phyloP scores from a whole-genome alignment of 1,140 invertebrate genomes.

The Pectinophora gossypiella region DNA sequence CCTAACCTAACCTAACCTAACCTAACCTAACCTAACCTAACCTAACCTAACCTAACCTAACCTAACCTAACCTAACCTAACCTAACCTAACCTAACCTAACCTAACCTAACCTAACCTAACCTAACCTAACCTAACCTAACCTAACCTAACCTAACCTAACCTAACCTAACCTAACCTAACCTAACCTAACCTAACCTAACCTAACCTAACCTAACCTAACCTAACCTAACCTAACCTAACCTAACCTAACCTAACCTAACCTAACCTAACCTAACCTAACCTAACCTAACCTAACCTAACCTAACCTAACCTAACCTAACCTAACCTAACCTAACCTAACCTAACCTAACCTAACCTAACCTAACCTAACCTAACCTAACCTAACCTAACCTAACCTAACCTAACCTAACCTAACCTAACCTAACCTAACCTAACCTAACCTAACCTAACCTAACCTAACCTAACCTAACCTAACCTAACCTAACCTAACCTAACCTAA shows the following conservation, averaged over 20 bases:
- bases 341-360: slow-evolving; percentile 9
- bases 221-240: slow-evolving; percentile 9
- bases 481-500: slow-evolving; percentile 7
- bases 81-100: slow-evolving; percentile 11
- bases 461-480: slow-evolving; percentile 8
- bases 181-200: slow-evolving; percentile 8
- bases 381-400: slow-evolving; percentile 7
- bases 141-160: slow-evolving; percentile 9
- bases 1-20: slow-evolving; percentile 10
- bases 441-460: slow-evolving; percentile 9
- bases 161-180: slow-evolving; percentile 9
- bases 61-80: slow-evolving; percentile 10
- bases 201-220: slow-evolving; percentile 9
- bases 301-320: slow-evolving; percentile 9
- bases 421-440: slow-evolving; percentile 8
- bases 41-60: slow-evolving; percentile 9
- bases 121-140: slow-evolving; percentile 9
- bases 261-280: slow-evolving; percentile 7
- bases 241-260: slow-evolving; percentile 7
- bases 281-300: slow-evolving; percentile 8
- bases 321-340: slow-evolving; percentile 8
- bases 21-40: slow-evolving; percentile 12
- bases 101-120: slow-evolving; percentile 7
- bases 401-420: slow-evolving; percentile 8
- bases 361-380: slow-evolving; percentile 9